These are phyloP conservation scores for Macrosiphum euphorbiae DNA, from an alignment of 2,888 invertebrate species.

Conservation along the genomic window DNA sequence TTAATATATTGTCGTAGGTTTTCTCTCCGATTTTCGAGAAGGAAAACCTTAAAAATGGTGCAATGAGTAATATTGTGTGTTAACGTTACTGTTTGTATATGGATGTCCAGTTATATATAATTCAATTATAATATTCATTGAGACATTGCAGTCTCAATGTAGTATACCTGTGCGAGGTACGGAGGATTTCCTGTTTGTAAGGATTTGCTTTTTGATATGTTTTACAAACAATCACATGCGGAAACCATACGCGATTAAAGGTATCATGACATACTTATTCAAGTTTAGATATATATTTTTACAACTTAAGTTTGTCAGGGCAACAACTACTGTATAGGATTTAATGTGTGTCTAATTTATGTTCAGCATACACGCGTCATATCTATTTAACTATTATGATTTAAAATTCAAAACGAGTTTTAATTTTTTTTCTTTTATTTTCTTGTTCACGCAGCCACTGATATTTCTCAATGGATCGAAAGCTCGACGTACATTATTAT, in stretches of 20 bases:
- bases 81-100: not conserved
- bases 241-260: not conserved
- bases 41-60: not conserved
- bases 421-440: not conserved
- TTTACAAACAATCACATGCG: not conserved
- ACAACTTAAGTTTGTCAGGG: not conserved
- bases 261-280: not conserved
- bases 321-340: not conserved
- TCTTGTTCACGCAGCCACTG: not conserved
- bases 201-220: not conserved
- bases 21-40: not conserved
- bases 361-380: not conserved
- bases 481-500: not conserved
- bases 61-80: not conserved
- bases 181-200: not conserved
- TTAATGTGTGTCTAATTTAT: not conserved
- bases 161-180: not conserved
- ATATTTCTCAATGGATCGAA: not conserved
- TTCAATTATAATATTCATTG: not conserved
- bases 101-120: not conserved
- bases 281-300: not conserved
- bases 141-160: not conserved
- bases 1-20: not conserved
- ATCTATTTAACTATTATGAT: not conserved
- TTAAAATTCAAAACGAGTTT: not conserved